Base-by-base conservation (phyloP, 2,888 invertebrate genomes). In the Parnassius orleans region DNA sequence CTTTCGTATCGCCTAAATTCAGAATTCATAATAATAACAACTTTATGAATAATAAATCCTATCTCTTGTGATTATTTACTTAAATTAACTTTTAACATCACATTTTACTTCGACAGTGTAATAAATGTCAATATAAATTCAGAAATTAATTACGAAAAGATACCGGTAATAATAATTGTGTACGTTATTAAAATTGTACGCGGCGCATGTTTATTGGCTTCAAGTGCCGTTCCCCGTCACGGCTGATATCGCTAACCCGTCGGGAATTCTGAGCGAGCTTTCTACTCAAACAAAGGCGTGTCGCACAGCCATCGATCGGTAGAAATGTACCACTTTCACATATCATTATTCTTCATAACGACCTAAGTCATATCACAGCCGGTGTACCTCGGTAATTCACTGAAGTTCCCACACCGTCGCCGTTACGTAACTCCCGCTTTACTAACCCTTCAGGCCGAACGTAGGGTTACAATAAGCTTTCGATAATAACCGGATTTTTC, bases 301-400 rank as follows among this genome's bases (percentile, higher is more conserved):
- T 51, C 66, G 61, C 52, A 48, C 14, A 46, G 51, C 44, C 66
- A 60, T 65, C 65, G 66, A 64, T 66, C 61, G 53, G 59, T 64
- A 60, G 65, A 61, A 58, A 65, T 66, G 67, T 65, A 66, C 67
- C 68, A 65, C 79, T 78, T 79, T 81, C 80, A 76, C 78, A 75
- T 73, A 72, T 66, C 76, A 75, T 77, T 74, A 77, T 72, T 78
- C 76, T 76, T 76, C 68, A 66, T 69, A 67, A 70, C 65, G 68
- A 70, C 51, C 61, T 24, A 19, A 63, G 63, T 66, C 58, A 66
- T 70, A 48, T 48, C 14, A 65, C 64, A 66, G 43, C 33, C 54
- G 47, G 50, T 54, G 42, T 51, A 24, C 58, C 55, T 44, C 51
- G 57, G 58, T 51, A 63, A 58, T 58, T 41, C 58, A 58, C 57